These are phyloP conservation scores for Clavelina lepadiformis DNA, from an alignment of 23 tunicate genomes.

Conservation along the genomic window DNA sequence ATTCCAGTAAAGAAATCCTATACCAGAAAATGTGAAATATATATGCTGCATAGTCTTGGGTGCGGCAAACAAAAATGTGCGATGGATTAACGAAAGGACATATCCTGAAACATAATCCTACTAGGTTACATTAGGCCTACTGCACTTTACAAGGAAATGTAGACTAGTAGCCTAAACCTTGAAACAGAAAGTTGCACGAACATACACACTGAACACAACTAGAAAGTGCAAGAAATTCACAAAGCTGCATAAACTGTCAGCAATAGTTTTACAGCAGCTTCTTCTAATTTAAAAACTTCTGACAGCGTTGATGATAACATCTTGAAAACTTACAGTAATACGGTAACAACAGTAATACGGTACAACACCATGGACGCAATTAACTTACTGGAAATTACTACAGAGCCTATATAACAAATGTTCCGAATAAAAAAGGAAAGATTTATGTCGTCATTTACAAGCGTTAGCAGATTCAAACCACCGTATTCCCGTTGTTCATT, in stretches of 20 bases:
- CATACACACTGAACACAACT: background rate
- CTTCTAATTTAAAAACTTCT: too few species aligned
- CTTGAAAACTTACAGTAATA: too few species aligned
- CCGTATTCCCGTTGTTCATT: too few species aligned
- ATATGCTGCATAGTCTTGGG: conserved; percentile 17
- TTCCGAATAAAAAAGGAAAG: too few species aligned
- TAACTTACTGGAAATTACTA: too few species aligned
- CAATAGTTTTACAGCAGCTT: conserved; percentile 11
- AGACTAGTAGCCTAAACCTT: too few species aligned
- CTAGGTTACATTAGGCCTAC: background rate
- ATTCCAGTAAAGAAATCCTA: conserved; percentile 62
- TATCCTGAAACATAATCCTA: conserved; percentile 31
- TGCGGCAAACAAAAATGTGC: conserved; percentile 30
- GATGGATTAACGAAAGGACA: conserved; percentile 47
- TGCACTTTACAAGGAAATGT: background rate
- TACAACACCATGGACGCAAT: too few species aligned
- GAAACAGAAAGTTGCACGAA: background rate
- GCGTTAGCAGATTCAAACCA: too few species aligned
- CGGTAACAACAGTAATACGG: too few species aligned
- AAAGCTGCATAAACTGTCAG: conserved; percentile 19
- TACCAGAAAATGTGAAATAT: conserved; percentile 49
- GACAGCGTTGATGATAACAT: too few species aligned
- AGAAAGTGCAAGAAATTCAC: background rate
- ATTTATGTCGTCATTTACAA: too few species aligned
- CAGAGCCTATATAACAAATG: too few species aligned